Conservation (phyloP, 2,113 vertebrate genomes). For the Zosterops borbonicus region DNA sequence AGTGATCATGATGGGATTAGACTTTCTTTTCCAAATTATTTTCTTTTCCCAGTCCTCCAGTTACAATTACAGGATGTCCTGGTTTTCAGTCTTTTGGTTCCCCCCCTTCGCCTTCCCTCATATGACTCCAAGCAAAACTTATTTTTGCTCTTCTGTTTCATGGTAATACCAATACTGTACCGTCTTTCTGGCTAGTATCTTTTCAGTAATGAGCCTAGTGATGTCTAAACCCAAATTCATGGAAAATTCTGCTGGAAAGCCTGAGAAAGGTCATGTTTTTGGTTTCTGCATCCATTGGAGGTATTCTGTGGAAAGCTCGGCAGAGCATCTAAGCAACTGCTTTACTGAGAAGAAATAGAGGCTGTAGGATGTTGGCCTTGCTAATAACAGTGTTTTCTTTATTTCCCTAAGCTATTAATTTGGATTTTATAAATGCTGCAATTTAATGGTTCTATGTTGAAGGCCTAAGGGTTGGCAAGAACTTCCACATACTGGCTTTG, state of each 20-base stretch:
- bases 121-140: constrained; percentile 17
- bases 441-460: background rate
- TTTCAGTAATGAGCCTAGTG: constrained; percentile 3
- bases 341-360: background rate
- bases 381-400: background rate
- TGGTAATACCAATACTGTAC: background rate
- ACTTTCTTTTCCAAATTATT: background rate
- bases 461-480: background rate
- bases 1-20: constrained; percentile 33
- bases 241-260: constrained; percentile 22
- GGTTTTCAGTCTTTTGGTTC: background rate
- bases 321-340: background rate
- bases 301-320: background rate
- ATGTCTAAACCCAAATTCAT: background rate
- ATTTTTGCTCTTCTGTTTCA: background rate
- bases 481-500: background rate
- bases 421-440: background rate
- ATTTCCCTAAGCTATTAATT: background rate
- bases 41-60: background rate
- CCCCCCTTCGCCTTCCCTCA: background rate
- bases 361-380: background rate
- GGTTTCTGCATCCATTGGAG: background rate
- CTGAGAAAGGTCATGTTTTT: constrained; percentile 15
- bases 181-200: background rate
- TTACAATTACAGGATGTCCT: constrained; percentile 32